phyloP scores from a whole-genome alignment of 2,113 vertebrate species.

The Catharus fuscescens region DNA sequence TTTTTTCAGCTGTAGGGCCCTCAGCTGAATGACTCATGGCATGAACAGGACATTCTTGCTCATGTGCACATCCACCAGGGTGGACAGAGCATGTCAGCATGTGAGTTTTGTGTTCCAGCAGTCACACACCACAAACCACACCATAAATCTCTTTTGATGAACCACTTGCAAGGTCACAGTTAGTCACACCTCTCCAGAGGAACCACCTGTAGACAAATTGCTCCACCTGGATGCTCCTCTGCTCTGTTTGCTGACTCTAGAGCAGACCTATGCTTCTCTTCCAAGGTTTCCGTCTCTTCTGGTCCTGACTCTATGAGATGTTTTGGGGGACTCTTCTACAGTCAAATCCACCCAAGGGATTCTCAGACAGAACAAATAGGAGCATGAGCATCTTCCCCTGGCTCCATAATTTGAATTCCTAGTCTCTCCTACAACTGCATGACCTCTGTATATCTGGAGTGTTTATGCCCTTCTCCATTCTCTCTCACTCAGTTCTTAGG shows the following conservation, averaged over 20 bases:
- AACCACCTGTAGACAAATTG: not conserved
- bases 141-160: not conserved
- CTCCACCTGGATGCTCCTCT: not conserved
- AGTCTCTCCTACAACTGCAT: not conserved
- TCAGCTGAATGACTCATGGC: not conserved
- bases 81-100: not conserved
- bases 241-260: not conserved
- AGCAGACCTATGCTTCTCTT: not conserved
- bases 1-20: not conserved
- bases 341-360: not conserved
- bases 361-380: not conserved
- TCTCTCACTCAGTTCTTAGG: fast-evolving
- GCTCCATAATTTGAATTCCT: not conserved
- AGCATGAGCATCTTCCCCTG: not conserved
- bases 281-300: not conserved
- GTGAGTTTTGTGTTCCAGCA: not conserved
- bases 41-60: not conserved
- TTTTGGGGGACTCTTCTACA: fast-evolving
- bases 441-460: not conserved
- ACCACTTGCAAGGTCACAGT: not conserved
- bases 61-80: not conserved
- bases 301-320: not conserved
- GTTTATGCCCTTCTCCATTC: not conserved
- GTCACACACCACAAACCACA: not conserved
- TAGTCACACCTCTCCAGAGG: not conserved